Evolutionary conservation across 2,113 vertebrate genomes (phyloP), one percentile per base, ranked within the genome.

Genomic region (Theristicus caerulescens): DNA sequence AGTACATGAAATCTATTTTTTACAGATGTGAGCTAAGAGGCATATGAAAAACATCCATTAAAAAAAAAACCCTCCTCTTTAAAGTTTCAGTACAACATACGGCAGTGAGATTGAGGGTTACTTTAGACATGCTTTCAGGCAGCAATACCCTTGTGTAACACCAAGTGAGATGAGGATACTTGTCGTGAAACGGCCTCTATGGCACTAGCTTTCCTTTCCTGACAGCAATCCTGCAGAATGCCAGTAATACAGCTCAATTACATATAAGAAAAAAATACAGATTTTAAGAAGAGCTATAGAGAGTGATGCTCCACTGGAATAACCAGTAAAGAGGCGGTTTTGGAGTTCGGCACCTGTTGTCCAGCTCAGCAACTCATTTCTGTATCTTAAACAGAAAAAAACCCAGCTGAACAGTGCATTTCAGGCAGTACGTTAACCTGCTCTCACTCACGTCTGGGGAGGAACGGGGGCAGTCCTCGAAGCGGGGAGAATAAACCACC

Each of bases 111-210:
- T 92, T 22, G 78, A 89, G 72, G 80, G 74, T 34, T 79, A 6
- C 58, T 92, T 89, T 12, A 78, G 84, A 88, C 7, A 44, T 64
- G 95, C 83, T 93, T 89, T 86, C 81, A 94, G 82, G 81, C 91
- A 92, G 90, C 64, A 95, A 81, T 22, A 36, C 47, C 81, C 93
- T 80, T 88, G 95, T 91, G 90, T 78, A 94, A 94, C 44, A 73
- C 59, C 61, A 52, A 89, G 55, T 73, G 80, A 96, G 82, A 77
- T 85, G 80, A 92, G 91, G 88, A 96, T 58, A 92, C 74, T 42
- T 81, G 74, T 57, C 77, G 54, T 70, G 61, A 81, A 86, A 49
- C 76, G 82, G 62, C 72, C n/a, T 73, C 58, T 12, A 0, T 54
- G 69, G 79, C 57, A 66, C 25, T 24, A 58, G 78, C 36, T 79